These are phyloP conservation scores for Idris sp. DNA, from an alignment of 1,140 invertebrate genomes.

Conservation along the genomic window DNA sequence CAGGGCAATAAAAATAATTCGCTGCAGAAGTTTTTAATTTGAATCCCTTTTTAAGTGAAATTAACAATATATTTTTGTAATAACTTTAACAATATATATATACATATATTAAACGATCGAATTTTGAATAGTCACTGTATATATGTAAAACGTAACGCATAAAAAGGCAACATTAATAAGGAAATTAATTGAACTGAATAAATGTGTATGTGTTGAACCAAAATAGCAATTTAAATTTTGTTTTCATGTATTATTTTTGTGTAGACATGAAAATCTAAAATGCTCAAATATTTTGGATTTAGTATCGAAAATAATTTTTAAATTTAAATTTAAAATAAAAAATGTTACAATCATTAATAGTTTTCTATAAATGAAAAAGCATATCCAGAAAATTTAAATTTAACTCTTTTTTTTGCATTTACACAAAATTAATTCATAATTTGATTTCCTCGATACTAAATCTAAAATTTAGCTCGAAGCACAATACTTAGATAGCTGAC, in stretches of 20 bases:
- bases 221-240: slow-evolving; percentile 24
- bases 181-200: slow-evolving; percentile 5
- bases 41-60: slow-evolving; percentile 13
- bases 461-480: slow-evolving; percentile 52
- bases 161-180: slow-evolving; percentile 13
- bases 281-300: slow-evolving; percentile 49
- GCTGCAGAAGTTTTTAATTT: slow-evolving; percentile 4
- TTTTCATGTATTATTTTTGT: slow-evolving; percentile 34
- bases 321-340: too few species aligned
- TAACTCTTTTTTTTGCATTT: neutral
- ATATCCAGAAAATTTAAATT: neutral
- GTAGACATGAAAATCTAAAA: slow-evolving; percentile 26
- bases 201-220: slow-evolving; percentile 25
- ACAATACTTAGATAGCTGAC: slow-evolving; percentile 35
- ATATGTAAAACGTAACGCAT: slow-evolving; percentile 27
- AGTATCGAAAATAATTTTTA: slow-evolving; percentile 19
- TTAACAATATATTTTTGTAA: slow-evolving; percentile 54
- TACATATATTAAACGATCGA: slow-evolving; percentile 16
- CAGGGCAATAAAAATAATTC: slow-evolving; percentile 20
- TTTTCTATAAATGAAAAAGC: neutral
- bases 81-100: slow-evolving; percentile 26
- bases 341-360: too few species aligned
- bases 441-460: slow-evolving; percentile 26
- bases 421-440: neutral
- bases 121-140: slow-evolving; percentile 37